Percentiles rank a stretch among this genome's conserved stretches.
Evolutionary conservation across 2,888 invertebrate species (phyloP).

Genomic region (Xanthorhoe designata): DNA sequence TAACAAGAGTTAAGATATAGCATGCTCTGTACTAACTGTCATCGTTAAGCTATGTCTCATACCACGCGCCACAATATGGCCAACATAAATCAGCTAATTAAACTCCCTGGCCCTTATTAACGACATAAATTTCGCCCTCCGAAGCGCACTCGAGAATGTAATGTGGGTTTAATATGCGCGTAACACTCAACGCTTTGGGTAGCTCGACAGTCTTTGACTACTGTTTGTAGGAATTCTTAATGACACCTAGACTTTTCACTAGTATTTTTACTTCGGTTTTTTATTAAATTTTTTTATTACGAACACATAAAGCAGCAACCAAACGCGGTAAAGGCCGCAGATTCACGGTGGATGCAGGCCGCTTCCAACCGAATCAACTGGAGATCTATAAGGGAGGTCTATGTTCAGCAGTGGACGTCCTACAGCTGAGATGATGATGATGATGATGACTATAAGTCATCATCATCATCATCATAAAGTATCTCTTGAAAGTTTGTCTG

Average conservation of each 20-base stretch:
- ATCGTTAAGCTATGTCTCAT: conserved; percentile 47
- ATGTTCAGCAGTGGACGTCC: no score
- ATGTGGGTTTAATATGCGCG: conserved; percentile 74
- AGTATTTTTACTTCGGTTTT: no score
- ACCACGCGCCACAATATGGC: conserved; percentile 74
- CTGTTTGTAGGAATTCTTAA: conserved; percentile 9
- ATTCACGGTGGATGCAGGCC: no score
- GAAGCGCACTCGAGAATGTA: conserved; percentile 71
- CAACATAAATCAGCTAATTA: conserved; percentile 83
- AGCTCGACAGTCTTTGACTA: conserved; percentile 26
- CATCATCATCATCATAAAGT: no score
- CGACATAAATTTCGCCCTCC: conserved; percentile 80
- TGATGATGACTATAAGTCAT: no score
- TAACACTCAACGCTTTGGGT: conserved; percentile 57
- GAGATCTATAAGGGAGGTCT: no score
- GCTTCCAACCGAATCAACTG: no score
- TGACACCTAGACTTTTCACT: not conserved
- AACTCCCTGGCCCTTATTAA: conserved; percentile 81
- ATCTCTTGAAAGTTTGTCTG: no score
- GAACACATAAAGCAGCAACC: no score
- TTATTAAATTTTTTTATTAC: no score
- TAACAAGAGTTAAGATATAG: not conserved
- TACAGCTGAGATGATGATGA: no score
- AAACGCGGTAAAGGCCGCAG: no score
- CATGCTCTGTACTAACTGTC: conserved; percentile 8